These are phyloP conservation scores for Luperina nickerlii DNA, from an alignment of 2,888 invertebrate species.

Conservation along the genomic window DNA sequence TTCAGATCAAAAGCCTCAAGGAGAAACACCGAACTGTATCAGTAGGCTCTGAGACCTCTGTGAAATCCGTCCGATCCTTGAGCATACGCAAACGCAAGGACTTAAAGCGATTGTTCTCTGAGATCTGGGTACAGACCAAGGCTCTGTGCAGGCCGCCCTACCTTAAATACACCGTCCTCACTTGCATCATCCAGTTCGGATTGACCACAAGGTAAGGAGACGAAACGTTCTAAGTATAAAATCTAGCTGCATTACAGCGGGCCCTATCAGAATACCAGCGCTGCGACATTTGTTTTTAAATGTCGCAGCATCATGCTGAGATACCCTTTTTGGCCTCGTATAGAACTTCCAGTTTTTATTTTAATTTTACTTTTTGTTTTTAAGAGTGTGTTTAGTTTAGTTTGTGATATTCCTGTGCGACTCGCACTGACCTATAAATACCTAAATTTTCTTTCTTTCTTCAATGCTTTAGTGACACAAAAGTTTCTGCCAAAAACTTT, in stretches of 20 bases:
- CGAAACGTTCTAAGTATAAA: background rate
- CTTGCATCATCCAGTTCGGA: conserved; percentile 95
- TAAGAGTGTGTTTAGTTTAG: background rate
- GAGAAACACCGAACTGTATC: conserved; percentile 92
- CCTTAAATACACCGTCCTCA: conserved; percentile 93
- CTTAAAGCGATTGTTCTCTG: conserved; percentile 92
- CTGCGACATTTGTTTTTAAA: background rate
- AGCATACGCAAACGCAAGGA: conserved; percentile 94
- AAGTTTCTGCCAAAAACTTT: background rate
- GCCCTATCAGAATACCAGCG: background rate
- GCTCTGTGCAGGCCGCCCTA: conserved; percentile 94
- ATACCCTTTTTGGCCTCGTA: background rate
- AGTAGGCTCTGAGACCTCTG: conserved; percentile 91
- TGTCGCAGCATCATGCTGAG: background rate
- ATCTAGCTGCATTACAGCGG: background rate
- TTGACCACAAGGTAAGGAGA: conserved; percentile 92
- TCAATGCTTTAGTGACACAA: background rate
- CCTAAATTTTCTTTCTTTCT: background rate
- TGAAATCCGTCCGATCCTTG: conserved; percentile 92
- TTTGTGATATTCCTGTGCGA: background rate
- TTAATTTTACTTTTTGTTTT: background rate
- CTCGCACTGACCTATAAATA: background rate
- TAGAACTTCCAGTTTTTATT: too few species aligned
- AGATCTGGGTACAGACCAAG: conserved; percentile 94
- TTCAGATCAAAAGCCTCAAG: conserved; percentile 92